Conservation (phyloP, 2,888 invertebrate species). For the Steinernema carpocapsae region DNA sequence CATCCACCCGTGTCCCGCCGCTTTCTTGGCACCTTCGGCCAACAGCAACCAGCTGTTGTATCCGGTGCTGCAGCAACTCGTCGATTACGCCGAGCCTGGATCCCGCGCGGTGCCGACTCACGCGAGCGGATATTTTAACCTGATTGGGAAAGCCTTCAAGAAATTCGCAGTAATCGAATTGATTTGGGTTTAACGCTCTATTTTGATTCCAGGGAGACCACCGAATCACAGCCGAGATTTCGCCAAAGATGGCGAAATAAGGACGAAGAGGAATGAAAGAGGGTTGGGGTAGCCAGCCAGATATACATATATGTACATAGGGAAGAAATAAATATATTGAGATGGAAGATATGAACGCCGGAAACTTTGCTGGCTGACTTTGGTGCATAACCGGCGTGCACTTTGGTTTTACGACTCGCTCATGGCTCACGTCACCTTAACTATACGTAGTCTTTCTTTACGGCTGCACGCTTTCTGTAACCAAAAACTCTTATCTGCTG, state of each 20-base stretch:
- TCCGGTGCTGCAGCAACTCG: conserved; percentile 9
- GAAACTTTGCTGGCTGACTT: no score
- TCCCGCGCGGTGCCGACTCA: background rate
- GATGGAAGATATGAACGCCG: no score
- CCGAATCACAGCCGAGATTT: background rate
- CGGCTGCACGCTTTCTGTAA: no score
- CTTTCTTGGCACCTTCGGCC: background rate
- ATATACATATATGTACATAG: conserved; percentile 6
- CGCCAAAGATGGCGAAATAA: conserved; percentile 16
- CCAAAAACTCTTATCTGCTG: no score
- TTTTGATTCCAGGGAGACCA: conserved; percentile 16
- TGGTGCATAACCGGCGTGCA: no score
- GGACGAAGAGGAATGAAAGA: background rate
- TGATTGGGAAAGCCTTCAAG: conserved; percentile 3
- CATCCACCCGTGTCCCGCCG: background rate
- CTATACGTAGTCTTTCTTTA: no score
- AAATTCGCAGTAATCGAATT: conserved; percentile 1
- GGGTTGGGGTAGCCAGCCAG: background rate
- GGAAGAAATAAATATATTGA: background rate
- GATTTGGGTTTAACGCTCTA: background rate
- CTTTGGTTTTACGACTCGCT: no score
- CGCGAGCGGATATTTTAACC: background rate
- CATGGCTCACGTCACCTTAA: no score
- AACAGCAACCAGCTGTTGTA: background rate
- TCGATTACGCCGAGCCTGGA: conserved; percentile 26